phyloP scores from a whole-genome alignment of 1,140 invertebrate species.

The Druon quercuslanigerum region DNA sequence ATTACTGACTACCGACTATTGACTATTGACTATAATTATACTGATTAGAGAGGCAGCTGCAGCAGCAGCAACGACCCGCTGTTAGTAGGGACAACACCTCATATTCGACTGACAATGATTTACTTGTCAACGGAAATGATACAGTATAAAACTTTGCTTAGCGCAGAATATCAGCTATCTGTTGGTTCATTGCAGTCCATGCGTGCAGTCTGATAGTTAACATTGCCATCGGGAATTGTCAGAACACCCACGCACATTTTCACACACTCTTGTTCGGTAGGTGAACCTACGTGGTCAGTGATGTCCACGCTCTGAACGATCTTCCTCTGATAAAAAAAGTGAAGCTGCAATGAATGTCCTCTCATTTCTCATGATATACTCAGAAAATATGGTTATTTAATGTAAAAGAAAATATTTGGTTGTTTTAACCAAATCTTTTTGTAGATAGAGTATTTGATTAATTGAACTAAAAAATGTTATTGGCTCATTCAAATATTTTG shows the following conservation, averaged over 20 bases:
- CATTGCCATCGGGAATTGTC: slow-evolving; percentile 49
- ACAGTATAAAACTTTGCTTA: slow-evolving; percentile 32
- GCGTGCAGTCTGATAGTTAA: slow-evolving; percentile 40
- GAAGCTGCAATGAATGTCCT: slow-evolving; percentile 7
- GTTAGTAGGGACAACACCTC: slow-evolving; percentile 42
- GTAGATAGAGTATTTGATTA: too few relatives aligned
- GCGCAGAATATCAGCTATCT: slow-evolving; percentile 46
- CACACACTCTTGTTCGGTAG: slow-evolving; percentile 17
- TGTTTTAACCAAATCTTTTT: too few relatives aligned
- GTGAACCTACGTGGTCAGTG: slow-evolving; percentile 21
- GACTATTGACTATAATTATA: not conserved
- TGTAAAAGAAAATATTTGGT: too few relatives aligned
- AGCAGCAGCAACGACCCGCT: not conserved
- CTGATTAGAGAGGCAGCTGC: slow-evolving; percentile 20
- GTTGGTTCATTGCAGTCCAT: slow-evolving; percentile 44
- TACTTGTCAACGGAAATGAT: slow-evolving; percentile 59
- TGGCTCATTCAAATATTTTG: too few relatives aligned
- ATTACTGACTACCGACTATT: slow-evolving; percentile 17
- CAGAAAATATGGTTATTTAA: too few relatives aligned
- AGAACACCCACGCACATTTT: slow-evolving; percentile 47
- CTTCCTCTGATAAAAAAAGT: slow-evolving; percentile 27
- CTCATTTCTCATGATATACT: too few relatives aligned
- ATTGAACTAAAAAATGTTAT: too few relatives aligned
- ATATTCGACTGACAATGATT: slow-evolving; percentile 54
- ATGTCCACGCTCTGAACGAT: slow-evolving; percentile 21